Percentiles rank a stretch among this genome's conserved stretches.
Evolutionary conservation across 1,140 invertebrate genomes (phyloP).

Genomic region (Chlorops oryzae): DNA sequence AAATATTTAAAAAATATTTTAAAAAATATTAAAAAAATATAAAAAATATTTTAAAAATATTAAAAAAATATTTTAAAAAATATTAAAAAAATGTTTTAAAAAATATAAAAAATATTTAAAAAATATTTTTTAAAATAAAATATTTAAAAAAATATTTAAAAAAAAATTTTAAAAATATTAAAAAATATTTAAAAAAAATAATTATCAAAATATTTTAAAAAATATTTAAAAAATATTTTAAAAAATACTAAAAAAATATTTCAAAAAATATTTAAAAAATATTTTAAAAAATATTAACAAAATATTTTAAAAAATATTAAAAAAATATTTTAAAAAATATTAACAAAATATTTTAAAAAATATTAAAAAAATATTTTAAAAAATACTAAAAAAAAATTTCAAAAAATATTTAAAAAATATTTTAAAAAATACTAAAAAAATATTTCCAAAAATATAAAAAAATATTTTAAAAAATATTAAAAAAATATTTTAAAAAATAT

Average conservation of each 20-base stretch:
- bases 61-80: background rate
- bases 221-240: background rate
- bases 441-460: no score
- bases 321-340: background rate
- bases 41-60: background rate
- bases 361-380: background rate
- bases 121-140: background rate
- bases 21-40: background rate
- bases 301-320: background rate
- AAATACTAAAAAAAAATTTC: background rate
- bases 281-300: background rate
- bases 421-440: background rate
- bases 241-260: slow-evolving; percentile 1
- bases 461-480: no score
- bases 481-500: no score
- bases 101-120: background rate
- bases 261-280: background rate
- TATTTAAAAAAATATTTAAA: background rate
- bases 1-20: background rate
- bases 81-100: background rate
- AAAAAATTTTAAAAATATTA: background rate
- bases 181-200: background rate
- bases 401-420: background rate
- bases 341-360: background rate
- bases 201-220: background rate